Conservation (phyloP, 2,113 vertebrate species). For the Hemiscyllium ocellatum region DNA sequence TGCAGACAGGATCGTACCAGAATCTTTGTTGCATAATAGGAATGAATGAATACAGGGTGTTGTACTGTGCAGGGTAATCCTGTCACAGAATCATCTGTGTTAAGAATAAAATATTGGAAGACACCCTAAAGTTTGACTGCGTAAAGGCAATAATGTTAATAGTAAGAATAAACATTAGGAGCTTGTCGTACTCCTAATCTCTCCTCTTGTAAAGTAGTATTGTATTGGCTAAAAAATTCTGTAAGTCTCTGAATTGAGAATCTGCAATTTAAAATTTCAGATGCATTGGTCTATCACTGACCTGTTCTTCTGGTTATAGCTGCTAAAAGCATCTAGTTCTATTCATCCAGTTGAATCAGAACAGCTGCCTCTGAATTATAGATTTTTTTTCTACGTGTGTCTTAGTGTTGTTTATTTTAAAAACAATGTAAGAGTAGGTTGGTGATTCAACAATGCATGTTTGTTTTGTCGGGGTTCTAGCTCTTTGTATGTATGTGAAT, state of each 20-base stretch:
- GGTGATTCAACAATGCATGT: not conserved
- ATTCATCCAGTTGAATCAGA: slow-evolving; percentile 1
- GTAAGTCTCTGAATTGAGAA: not conserved
- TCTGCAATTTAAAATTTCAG: not conserved
- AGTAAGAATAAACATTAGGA: not conserved
- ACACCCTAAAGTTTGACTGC: not conserved
- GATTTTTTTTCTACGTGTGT: not conserved
- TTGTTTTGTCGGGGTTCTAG: not conserved
- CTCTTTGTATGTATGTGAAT: not conserved
- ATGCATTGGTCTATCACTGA: not conserved
- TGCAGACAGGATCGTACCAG: not conserved
- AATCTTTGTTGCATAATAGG: not conserved
- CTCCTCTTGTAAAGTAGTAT: not conserved
- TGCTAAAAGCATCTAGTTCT: slow-evolving; percentile 19
- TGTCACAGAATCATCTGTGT: not conserved
- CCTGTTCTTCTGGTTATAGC: not conserved
- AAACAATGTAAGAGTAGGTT: not conserved
- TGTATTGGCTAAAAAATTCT: not conserved
- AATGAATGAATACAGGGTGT: slow-evolving; percentile 14
- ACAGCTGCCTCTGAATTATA: not conserved
- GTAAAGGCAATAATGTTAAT: not conserved
- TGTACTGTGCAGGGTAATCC: not conserved
- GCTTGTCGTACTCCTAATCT: not conserved
- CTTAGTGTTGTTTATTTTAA: not conserved
- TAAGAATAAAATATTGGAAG: slow-evolving; percentile 1